Base-by-base conservation (phyloP, 1,140 invertebrate species). In the Homalodisca vitripennis region DNA sequence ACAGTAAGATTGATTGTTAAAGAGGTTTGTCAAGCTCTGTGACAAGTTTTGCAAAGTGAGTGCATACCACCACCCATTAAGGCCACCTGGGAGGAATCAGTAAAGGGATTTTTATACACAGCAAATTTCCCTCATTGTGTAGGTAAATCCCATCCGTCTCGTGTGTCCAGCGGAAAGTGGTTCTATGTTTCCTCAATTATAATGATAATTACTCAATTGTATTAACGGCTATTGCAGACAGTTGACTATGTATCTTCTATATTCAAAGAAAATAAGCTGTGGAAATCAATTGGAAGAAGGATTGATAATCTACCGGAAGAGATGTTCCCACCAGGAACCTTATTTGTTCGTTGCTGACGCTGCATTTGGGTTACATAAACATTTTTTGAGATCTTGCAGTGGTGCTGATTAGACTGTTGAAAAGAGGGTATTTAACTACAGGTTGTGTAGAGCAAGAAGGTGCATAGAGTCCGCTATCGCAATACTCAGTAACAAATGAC, bases 61-160 rank as follows among this genome's bases (percentile, higher is more conserved):
- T 64, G 62, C 62, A 64, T 64, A 64, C 62, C 62, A 64, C 30
- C 62, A 14, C 62, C 62, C 20, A 64, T 48, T 60, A 51, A 69
- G 69, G 71, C 74, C 41, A 53, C 74, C 31, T 78, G 74, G 73
- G 68, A 73, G 67, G 22, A 51, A 20, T 73, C 76, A 70, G 75
- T 75, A 24, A 30, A 72, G 29, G 68, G 73, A 24, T 79, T 79
- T 71, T 57, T 76, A 65, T 63, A 62, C 53, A 63, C 72, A 73
- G 78, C 76, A 74, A 78, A 82, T 73, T 82, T 83, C 69, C 80
- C 79, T 24, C 72, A 80, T 73, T 80, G 80, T 71, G 68, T 82
- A 31, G 80, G 79, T 77, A 12, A 81, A 80, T 65, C 77, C 79
- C 73, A 70, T 82, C 3, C 53, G 66, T 13, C 72, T 80, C 20